These are phyloP conservation scores for Megaceryle alcyon DNA, from an alignment of 2,797 vertebrate genomes.

Conservation along the genomic window DNA sequence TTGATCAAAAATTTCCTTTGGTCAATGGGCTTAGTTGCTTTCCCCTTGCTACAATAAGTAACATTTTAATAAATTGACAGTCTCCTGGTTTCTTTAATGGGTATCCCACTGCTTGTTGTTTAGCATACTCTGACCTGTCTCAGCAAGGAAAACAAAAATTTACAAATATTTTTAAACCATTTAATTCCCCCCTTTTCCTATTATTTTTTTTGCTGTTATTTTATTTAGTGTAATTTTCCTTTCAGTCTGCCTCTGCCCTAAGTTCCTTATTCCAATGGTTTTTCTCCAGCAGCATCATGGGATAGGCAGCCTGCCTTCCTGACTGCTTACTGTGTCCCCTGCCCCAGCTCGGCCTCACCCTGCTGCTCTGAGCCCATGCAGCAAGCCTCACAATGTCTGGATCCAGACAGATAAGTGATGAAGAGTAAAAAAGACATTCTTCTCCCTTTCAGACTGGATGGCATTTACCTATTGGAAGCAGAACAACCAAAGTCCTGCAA, in stretches of 20 bases:
- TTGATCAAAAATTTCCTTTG: neutral
- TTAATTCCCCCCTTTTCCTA: neutral
- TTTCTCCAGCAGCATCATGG: neutral
- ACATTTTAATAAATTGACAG: neutral
- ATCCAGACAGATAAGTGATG: neutral
- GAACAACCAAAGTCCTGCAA: neutral
- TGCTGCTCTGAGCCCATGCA: neutral
- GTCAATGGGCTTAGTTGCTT: neutral
- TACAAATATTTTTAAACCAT: neutral
- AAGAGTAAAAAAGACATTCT: neutral
- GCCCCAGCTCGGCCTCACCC: fast-evolving
- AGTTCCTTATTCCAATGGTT: neutral
- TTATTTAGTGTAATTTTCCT: neutral
- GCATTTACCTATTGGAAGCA: neutral
- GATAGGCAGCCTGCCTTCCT: neutral
- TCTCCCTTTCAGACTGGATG: neutral
- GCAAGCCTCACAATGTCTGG: neutral
- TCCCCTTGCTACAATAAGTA: neutral
- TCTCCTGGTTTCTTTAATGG: neutral
- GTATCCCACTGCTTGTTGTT: neutral
- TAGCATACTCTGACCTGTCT: neutral
- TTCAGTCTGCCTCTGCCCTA: neutral
- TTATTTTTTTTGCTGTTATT: neutral
- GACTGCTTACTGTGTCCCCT: neutral
- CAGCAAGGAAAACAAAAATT: neutral